Base-by-base conservation (phyloP, 1,140 invertebrate genomes). In the Elysia chlorotica region DNA sequence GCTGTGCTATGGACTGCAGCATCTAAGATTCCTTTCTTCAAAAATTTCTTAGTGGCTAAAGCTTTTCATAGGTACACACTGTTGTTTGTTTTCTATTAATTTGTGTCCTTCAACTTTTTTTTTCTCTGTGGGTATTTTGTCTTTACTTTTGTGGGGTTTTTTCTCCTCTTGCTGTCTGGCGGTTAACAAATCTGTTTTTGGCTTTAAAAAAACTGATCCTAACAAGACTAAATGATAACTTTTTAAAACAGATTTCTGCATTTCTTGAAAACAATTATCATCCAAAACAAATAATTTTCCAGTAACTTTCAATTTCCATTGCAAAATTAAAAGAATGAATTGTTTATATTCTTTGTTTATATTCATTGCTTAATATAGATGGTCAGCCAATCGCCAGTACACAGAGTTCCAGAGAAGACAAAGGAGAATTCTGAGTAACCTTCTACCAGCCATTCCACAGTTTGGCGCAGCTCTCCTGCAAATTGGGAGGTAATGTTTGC, bases 11-110 rank as follows among this genome's bases (percentile, higher is more conserved):
- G 82, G 81, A 80, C 75, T 25, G 85, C 86, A 21, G 75, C 84
- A 31, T 82, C 81, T 14, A 63, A 72, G 23, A 86, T 87, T 41
- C 84, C 86, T 25, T 87, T 87, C 81, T 87, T 87, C 74, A 87
- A 83, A 72, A 75, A 86, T 70, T 87, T 80, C 65, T 80, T 87
- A 4, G 75, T 81, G 25, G 67, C 65, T 48, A 86, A 86, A 65
- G 77, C 78, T 67, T 87, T 87, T 73, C 70, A 74, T 37, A 81
- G 81, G 86, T 87, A 75, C n/a, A 48, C n/a, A n/a, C n/a, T n/a
- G n/a, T n/a, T n/a, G n/a, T n/a, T n/a, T n/a, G n/a, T n/a, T n/a
- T n/a, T n/a, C n/a, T n/a, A n/a, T n/a, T n/a, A n/a, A n/a, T n/a
- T n/a, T n/a, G n/a, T n/a, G n/a, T n/a, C n/a, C n/a, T n/a, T n/a